Percentiles rank a stretch among this genome's conserved stretches.
phyloP scores from a whole-genome alignment of 2,888 invertebrate species.

The Epistrophe grossulariae region DNA sequence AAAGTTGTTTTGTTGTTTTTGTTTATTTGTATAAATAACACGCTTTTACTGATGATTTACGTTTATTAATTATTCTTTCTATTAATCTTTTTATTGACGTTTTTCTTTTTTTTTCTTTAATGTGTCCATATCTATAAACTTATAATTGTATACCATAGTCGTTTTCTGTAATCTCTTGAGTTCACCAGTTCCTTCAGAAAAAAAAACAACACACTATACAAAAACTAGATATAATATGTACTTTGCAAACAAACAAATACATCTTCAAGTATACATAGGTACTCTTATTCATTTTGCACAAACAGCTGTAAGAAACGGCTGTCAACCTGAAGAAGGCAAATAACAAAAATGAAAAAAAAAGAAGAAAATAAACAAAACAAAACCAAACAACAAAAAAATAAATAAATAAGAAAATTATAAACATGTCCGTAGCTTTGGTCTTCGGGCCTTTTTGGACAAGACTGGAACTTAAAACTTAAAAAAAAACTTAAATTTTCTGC shows the following conservation, averaged over 20 bases:
- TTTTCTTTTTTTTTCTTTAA: slow-evolving; percentile 6
- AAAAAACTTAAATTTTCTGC: too few species aligned
- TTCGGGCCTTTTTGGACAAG: too few species aligned
- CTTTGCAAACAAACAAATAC: slow-evolving; percentile 13
- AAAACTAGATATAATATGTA: not conserved
- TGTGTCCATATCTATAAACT: not conserved
- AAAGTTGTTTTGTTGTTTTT: not conserved
- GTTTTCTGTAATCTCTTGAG: slow-evolving; percentile 2
- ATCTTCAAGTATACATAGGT: not conserved
- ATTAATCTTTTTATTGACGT: slow-evolving; percentile 40
- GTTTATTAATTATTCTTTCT: slow-evolving; percentile 31
- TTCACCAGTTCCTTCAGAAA: not conserved
- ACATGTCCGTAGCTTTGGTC: not conserved
- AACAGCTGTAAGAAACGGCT: slow-evolving; percentile 27
- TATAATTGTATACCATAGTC: not conserved
- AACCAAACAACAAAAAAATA: not conserved
- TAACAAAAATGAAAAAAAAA: slow-evolving; percentile 1
- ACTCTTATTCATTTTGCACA: not conserved
- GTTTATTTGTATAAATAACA: not conserved
- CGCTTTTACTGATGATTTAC: not conserved
- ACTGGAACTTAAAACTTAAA: too few species aligned
- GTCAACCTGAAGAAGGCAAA: slow-evolving; percentile 23
- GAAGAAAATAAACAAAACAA: slow-evolving; percentile 4
- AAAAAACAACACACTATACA: not conserved
- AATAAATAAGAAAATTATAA: slow-evolving; percentile 15